phyloP scores from a whole-genome alignment of 2,113 vertebrate genomes.

The Muntiacus muntjak region DNA sequence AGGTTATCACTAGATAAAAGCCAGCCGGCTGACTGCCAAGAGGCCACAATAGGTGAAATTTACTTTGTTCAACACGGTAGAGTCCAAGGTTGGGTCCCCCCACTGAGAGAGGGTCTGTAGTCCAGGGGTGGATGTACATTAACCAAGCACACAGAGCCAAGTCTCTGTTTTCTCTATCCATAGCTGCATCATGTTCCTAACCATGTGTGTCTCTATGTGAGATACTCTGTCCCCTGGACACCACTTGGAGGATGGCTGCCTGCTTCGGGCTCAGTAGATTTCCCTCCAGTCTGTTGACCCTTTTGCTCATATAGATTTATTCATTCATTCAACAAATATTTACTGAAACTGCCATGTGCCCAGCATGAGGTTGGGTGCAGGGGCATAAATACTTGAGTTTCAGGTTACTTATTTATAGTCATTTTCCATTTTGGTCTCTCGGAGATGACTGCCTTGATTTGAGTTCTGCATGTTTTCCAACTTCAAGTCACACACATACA shows the following conservation, averaged over 20 bases:
- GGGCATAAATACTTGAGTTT: not conserved
- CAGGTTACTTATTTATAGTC: not conserved
- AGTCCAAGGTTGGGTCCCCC: not conserved
- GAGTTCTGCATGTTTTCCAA: not conserved
- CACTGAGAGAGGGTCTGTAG: not conserved
- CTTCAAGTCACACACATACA: not conserved
- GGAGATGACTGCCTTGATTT: not conserved
- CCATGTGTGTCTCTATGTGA: not conserved
- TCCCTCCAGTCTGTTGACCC: not conserved
- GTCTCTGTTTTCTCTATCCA: not conserved
- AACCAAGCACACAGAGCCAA: not conserved
- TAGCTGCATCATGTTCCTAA: not conserved
- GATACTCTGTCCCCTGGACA: not conserved
- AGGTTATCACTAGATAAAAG: slow-evolving; percentile 24
- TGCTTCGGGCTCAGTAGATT: not conserved
- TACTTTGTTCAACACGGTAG: not conserved
- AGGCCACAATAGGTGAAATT: not conserved
- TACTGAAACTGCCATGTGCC: not conserved
- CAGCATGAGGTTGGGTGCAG: not conserved
- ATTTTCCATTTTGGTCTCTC: not conserved
- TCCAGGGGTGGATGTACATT: not conserved
- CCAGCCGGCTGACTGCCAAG: not conserved
- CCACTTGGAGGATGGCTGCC: not conserved
- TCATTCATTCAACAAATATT: not conserved
- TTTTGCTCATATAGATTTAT: not conserved